phyloP scores from a whole-genome alignment of 2,888 invertebrate species.

The Cryptophagus acutangulus region DNA sequence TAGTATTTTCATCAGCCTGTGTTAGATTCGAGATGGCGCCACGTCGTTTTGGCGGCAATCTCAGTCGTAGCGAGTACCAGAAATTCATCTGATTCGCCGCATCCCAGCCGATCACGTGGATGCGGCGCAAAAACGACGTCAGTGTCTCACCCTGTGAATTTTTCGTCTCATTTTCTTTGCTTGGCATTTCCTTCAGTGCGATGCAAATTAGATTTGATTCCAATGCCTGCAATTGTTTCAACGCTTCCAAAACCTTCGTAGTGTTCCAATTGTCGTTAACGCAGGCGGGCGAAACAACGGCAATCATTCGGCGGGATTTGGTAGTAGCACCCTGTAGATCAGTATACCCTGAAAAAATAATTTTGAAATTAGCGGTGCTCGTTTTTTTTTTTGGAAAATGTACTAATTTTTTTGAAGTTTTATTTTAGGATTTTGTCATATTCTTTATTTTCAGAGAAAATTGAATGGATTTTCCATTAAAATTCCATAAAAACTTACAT shows the following conservation, averaged over 20 bases:
- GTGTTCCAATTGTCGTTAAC: conserved; percentile 50
- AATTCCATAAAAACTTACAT: conserved; percentile 30
- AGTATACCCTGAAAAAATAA: conserved; percentile 53
- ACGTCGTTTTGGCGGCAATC: conserved; percentile 53
- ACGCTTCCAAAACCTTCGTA: conserved; percentile 42
- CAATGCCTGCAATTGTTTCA: conserved; percentile 48
- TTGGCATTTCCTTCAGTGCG: conserved; percentile 47
- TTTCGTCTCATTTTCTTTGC: conserved; percentile 38
- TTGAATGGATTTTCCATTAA: too few relatives aligned
- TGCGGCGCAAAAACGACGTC: conserved; percentile 46
- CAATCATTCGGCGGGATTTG: conserved; percentile 50
- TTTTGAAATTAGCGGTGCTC: too few relatives aligned
- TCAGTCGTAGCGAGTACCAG: conserved; percentile 61
- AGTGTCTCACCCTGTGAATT: conserved; percentile 51
- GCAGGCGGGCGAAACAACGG: conserved; percentile 50
- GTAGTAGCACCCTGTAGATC: conserved; percentile 52
- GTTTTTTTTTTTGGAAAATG: too few relatives aligned
- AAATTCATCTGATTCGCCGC: conserved; percentile 47
- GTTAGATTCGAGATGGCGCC: conserved; percentile 14
- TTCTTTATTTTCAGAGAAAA: neutral
- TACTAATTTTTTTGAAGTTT: too few relatives aligned
- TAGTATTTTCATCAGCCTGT: conserved; percentile 26
- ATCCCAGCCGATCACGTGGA: conserved; percentile 52
- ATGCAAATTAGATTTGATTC: conserved; percentile 43
- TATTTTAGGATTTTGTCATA: too few relatives aligned